These are phyloP conservation scores for Dipodomys merriami DNA, from an alignment of 2,113 vertebrate species.

Conservation along the genomic window DNA sequence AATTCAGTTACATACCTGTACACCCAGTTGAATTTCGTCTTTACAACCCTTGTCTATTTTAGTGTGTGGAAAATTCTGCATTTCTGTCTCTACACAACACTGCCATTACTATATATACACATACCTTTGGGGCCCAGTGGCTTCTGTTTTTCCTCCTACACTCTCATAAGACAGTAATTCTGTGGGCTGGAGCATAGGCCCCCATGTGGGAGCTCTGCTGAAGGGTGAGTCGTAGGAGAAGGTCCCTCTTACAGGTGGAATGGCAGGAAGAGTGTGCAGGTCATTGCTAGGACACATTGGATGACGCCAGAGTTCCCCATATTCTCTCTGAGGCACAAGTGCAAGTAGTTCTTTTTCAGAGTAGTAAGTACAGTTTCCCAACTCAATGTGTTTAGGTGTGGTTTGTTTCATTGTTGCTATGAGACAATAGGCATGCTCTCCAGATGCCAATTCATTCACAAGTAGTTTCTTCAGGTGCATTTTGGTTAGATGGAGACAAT, in stretches of 20 bases:
- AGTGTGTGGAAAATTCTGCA: neutral
- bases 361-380: neutral
- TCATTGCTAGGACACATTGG: neutral
- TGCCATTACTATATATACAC: no score
- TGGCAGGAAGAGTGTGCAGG: neutral
- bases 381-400: neutral
- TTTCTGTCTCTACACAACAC: neutral
- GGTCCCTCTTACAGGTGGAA: no score
- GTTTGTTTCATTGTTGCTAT: neutral
- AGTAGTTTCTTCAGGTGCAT: neutral
- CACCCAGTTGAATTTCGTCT: neutral
- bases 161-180: no score
- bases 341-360: accelerated
- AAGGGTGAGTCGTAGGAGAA: no score
- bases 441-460: neutral
- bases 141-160: neutral
- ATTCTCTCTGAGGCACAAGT: no score
- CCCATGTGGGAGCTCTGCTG: no score
- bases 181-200: no score
- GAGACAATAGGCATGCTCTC: neutral
- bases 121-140: no score
- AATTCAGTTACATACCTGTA: neutral
- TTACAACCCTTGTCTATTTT: no score
- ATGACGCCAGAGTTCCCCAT: neutral
- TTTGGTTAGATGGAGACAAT: neutral